Conservation (phyloP, 2,797 vertebrate genomes). For the Hybognathus amarus region DNA sequence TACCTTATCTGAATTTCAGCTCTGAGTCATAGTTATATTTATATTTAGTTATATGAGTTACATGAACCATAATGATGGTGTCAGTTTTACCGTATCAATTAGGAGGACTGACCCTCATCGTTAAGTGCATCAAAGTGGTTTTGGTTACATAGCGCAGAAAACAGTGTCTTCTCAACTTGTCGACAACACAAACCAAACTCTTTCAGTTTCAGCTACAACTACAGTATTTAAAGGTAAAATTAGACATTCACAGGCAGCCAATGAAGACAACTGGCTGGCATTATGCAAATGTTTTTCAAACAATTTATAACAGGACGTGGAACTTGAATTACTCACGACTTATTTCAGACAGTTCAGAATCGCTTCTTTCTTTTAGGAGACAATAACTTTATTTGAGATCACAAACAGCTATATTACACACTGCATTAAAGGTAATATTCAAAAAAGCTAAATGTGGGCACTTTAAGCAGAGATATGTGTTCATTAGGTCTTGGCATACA, state of each 20-base stretch:
- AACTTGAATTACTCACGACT: background rate
- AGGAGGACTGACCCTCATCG: fast-evolving
- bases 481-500: background rate
- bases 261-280: background rate
- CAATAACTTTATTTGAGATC: background rate
- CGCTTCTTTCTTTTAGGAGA: background rate
- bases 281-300: background rate
- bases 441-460: background rate
- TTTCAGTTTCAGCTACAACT: background rate
- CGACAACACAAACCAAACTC: background rate
- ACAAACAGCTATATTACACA: background rate
- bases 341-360: background rate
- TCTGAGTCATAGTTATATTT: no score
- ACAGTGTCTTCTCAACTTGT: background rate
- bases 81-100: no score
- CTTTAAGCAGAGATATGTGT: background rate
- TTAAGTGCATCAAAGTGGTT: no score
- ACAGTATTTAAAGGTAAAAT: background rate
- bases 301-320: background rate
- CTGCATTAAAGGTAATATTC: background rate
- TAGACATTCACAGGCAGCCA: background rate
- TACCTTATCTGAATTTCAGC: background rate
- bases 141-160: no score
- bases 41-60: background rate
- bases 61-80: background rate